Conservation (phyloP, 2,113 vertebrate species). For the Himantopus leucocephalus region DNA sequence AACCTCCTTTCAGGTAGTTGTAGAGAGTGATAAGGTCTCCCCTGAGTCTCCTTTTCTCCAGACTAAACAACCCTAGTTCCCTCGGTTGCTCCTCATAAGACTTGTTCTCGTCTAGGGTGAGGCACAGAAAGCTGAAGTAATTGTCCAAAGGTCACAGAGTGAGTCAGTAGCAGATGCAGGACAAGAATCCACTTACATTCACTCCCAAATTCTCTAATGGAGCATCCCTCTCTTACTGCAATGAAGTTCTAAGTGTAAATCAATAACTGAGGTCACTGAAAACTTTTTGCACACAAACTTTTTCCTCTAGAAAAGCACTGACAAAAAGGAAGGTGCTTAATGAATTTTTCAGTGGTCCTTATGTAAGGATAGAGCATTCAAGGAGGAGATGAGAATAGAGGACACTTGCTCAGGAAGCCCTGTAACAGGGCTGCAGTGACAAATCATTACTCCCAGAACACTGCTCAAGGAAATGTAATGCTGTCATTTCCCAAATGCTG, state of each 20-base stretch:
- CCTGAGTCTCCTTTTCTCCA: no score
- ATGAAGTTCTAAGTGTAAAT: not conserved
- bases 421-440: not conserved
- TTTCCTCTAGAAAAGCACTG: not conserved
- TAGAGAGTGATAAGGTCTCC: no score
- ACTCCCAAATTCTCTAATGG: not conserved
- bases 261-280: constrained; percentile 1
- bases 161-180: not conserved
- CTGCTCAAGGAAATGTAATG: constrained; percentile 51
- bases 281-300: not conserved
- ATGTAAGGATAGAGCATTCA: not conserved
- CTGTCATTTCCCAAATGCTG: constrained; percentile 56
- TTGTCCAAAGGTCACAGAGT: constrained; percentile 7
- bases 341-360: not conserved
- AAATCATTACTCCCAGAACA: constrained; percentile 46
- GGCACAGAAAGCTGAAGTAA: not conserved
- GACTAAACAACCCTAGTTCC: no score
- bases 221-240: not conserved
- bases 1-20: no score
- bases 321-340: not conserved
- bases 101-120: not conserved
- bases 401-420: not conserved
- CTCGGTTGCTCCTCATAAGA: no score
- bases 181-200: not conserved
- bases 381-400: not conserved